Conservation (phyloP, 1,140 invertebrate species). For the Caenorhabditis remanei region DNA sequence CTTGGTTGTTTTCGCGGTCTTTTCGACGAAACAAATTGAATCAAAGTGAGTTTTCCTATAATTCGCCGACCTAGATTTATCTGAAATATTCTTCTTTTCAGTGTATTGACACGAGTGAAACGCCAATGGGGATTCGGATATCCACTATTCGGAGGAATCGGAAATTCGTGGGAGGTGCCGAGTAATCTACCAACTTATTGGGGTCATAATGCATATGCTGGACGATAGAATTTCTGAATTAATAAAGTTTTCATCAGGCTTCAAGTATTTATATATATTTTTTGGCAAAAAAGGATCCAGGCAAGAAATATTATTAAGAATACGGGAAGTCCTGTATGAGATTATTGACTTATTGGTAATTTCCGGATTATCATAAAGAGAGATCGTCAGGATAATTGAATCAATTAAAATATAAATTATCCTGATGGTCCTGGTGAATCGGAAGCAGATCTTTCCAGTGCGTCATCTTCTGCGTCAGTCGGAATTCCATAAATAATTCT, state of each 20-base stretch:
- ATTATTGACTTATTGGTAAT: no score
- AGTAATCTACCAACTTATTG: conserved; percentile 13
- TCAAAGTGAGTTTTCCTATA: background rate
- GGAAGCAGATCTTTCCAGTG: background rate
- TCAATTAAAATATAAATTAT: no score
- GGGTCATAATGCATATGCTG: conserved; percentile 7
- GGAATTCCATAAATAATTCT: background rate
- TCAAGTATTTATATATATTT: no score
- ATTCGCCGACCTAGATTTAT: background rate
- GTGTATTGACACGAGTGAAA: background rate
- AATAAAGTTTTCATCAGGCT: background rate
- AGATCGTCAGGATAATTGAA: no score
- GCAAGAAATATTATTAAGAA: no score
- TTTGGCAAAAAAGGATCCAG: no score
- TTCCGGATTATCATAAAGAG: no score
- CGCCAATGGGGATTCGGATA: conserved; percentile 50
- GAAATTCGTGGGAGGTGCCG: conserved; percentile 27
- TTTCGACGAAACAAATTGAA: background rate
- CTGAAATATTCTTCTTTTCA: background rate
- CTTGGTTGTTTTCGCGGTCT: background rate
- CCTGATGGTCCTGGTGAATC: no score
- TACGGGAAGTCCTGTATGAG: no score
- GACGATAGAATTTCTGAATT: background rate
- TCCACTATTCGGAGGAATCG: conserved; percentile 27
- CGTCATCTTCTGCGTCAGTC: background rate